A percentile compares a stretch with the other conserved stretches of the same genome.
Evolutionary conservation across 2,797 vertebrate species (phyloP).

Genomic region (Megalops cyprinoides): DNA sequence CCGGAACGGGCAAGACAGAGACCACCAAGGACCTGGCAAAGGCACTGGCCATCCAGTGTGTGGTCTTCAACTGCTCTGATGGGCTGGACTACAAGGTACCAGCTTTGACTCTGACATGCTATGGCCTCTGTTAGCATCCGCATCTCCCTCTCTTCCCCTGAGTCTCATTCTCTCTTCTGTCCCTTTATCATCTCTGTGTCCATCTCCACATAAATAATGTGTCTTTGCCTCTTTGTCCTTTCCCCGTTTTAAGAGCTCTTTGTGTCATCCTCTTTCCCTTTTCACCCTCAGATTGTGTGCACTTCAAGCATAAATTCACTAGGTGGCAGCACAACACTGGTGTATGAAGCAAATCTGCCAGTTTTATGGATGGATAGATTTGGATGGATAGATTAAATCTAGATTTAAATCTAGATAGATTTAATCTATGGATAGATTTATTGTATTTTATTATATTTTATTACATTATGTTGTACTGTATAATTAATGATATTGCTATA

Average conservation of each 20-base stretch:
- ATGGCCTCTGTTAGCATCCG: background rate
- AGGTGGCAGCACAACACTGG: constrained; percentile 33
- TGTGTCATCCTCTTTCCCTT: background rate
- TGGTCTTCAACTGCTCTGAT: constrained; percentile 90
- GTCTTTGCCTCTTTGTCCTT: background rate
- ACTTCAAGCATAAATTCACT: constrained; percentile 12
- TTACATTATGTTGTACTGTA: too few species aligned
- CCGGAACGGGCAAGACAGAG: constrained; percentile 88
- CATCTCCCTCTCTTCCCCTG: background rate
- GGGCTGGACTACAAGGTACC: constrained; percentile 88
- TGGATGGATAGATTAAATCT: too few species aligned
- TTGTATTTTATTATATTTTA: too few species aligned
- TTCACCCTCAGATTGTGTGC: background rate
- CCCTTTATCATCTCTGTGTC: background rate
- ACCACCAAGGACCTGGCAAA: constrained; percentile 89
- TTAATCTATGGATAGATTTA: too few species aligned
- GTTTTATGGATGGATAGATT: too few species aligned
- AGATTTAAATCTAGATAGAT: too few species aligned
- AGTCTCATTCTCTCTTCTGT: background rate
- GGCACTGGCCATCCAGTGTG: constrained; percentile 86
- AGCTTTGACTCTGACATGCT: background rate
- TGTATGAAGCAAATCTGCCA: too few species aligned
- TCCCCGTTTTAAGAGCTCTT: background rate
- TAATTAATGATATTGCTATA: too few species aligned
- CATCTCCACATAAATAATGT: background rate